Base-by-base conservation (phyloP, 2,888 invertebrate genomes). In the Desoria tigrina region DNA sequence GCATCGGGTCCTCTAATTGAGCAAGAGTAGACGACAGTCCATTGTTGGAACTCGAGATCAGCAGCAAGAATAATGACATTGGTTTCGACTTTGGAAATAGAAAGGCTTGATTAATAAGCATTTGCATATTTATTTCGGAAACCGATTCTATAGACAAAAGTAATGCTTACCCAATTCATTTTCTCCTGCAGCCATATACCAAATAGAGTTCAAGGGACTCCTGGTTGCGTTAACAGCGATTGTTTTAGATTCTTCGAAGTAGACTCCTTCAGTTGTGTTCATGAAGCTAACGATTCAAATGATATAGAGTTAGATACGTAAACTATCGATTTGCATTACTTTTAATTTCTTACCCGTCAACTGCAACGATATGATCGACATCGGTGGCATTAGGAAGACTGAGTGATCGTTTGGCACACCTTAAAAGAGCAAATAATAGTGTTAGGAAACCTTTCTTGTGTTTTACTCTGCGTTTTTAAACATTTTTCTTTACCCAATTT, bases 21-120 rank as follows among this genome's bases (percentile, higher is more conserved):
- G 37, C 70, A 70, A 21, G 62, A 60, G 39, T 70, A 70, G 24
- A 65, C 62, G 0, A 70, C 57, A 0, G 66, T 42, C 70, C 70
- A 70, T 21, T 70, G 32, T 14, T 49, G 37, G 32, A 65, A 63
- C 26, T 70, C 60, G 54, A 70, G 51, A 61, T 70, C 70, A 42
- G 67, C 61, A n/a, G 16, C 42, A 11, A 69, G 54, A 26, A 69
- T 60, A 45, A 65, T 62, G 2, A 62, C 42, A 14, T 61, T 53
- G 18, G 62, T 16, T 24, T 58, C 49, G 16, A 65, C 61, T 65
- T 16, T 45, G 6, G 16, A 45, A 3, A 45, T 9, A 45, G 45
- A 16, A 45, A n/a, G n/a, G n/a, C n/a, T n/a, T n/a, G n/a, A n/a
- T n/a, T n/a, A n/a, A n/a, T n/a, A n/a, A n/a, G n/a, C n/a, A n/a